Percentiles rank a stretch among this genome's conserved stretches.
phyloP scores from a whole-genome alignment of 1,140 invertebrate genomes.

The Charaxes varanes region DNA sequence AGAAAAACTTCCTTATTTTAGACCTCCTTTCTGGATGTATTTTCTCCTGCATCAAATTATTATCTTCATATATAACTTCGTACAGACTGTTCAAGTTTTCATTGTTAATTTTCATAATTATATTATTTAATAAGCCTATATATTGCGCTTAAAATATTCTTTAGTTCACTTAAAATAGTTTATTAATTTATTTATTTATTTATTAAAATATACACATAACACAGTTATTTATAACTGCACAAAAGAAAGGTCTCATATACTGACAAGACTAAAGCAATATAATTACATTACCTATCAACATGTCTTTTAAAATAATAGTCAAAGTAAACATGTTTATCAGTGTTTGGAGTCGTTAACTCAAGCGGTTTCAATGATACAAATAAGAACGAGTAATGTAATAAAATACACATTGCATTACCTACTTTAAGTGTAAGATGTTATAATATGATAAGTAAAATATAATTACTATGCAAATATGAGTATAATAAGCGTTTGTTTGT shows the following conservation, averaged over 20 bases:
- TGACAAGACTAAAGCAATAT: constrained; percentile 7
- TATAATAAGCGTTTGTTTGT: neutral
- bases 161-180: too few species aligned
- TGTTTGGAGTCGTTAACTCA: constrained; percentile 41
- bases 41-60: constrained; percentile 18
- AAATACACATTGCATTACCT: neutral
- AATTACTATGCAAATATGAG: neutral
- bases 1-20: constrained; percentile 40
- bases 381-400: constrained; percentile 7
- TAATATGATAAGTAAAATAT: too few species aligned
- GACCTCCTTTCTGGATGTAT: constrained; percentile 23
- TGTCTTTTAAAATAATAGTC: constrained; percentile 19
- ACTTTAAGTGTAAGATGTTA: too few species aligned
- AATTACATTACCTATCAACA: constrained; percentile 18
- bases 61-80: constrained; percentile 31
- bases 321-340: constrained; percentile 57
- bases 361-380: constrained; percentile 16
- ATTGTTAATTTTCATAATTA: constrained; percentile 21
- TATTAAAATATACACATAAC: constrained; percentile 1
- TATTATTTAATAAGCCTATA: too few species aligned
- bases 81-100: constrained; percentile 22
- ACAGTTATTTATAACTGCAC: constrained; percentile 1
- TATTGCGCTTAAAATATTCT: too few species aligned
- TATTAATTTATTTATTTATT: too few species aligned
- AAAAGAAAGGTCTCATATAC: neutral